Percentiles rank a stretch among this genome's conserved stretches.
Conservation (phyloP, 2,888 invertebrate species). For the Meiosimyza decipiens region DNA sequence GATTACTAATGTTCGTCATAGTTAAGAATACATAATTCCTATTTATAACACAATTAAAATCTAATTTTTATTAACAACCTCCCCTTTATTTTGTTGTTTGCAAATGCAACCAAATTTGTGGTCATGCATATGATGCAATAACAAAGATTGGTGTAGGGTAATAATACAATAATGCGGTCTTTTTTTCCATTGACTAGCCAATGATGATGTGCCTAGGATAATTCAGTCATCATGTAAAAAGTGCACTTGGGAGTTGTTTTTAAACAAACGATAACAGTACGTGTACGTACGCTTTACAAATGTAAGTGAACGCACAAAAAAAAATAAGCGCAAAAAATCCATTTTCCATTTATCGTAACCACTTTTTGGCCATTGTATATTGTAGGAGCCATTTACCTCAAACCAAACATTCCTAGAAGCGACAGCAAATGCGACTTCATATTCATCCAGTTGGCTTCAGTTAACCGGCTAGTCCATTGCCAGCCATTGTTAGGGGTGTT, state of each 20-base stretch:
- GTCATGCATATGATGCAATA: background rate
- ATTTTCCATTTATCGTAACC: conserved; percentile 60
- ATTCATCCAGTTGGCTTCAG: conserved; percentile 1
- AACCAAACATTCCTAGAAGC: background rate
- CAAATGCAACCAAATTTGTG: conserved; percentile 1
- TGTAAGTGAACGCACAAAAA: conserved; percentile 31
- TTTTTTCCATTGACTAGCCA: background rate
- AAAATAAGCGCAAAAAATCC: conserved; percentile 47
- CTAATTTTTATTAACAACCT: no score
- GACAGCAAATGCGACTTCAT: no score
- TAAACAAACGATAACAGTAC: background rate
- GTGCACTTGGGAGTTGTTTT: conserved; percentile 9
- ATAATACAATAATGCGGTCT: background rate
- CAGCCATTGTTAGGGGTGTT: conserved; percentile 29
- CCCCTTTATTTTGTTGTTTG: background rate
- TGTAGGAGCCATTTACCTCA: conserved; percentile 15
- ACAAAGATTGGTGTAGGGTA: no score
- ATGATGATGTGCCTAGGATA: conserved; percentile 1
- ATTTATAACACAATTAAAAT: no score
- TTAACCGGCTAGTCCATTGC: background rate
- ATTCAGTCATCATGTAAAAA: background rate
- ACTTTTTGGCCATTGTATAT: conserved; percentile 47
- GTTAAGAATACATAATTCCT: no score
- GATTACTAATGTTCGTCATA: no score
- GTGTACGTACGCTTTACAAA: conserved; percentile 4